A percentile compares a stretch with the other conserved stretches of the same genome.
Conservation (phyloP, 2,797 vertebrate species). For the Steatocranus sp. region DNA sequence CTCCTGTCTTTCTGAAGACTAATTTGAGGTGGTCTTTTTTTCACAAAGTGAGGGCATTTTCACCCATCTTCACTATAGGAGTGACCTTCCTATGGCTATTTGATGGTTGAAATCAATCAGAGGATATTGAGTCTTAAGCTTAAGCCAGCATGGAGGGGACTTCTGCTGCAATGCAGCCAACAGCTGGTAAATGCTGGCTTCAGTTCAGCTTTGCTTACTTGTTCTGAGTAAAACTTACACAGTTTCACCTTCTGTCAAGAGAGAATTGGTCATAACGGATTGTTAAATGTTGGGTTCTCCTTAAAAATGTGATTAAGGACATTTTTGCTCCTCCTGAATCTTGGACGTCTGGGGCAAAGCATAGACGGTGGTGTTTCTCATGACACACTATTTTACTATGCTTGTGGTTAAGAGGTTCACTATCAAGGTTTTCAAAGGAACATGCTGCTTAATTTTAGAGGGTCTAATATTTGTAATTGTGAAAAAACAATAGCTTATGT, state of each 20-base stretch:
- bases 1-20: background rate
- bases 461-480: background rate
- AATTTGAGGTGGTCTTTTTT: background rate
- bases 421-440: background rate
- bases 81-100: background rate
- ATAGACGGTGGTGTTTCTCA: background rate
- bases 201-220: background rate
- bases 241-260: background rate
- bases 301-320: background rate
- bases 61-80: background rate
- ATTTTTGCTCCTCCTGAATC: background rate
- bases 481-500: background rate
- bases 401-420: background rate
- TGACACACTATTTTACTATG: background rate
- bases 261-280: background rate
- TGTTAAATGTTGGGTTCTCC: background rate
- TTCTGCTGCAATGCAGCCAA: background rate
- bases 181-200: background rate
- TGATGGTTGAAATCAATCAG: background rate
- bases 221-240: background rate
- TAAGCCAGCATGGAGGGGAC: background rate
- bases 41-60: background rate
- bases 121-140: background rate
- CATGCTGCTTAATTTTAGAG: fast-evolving
- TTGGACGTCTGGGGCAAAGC: background rate